Percentiles rank a stretch among this genome's conserved stretches.
Conservation (phyloP, 1,140 invertebrate genomes). For the Hylaeus anthracinus region DNA sequence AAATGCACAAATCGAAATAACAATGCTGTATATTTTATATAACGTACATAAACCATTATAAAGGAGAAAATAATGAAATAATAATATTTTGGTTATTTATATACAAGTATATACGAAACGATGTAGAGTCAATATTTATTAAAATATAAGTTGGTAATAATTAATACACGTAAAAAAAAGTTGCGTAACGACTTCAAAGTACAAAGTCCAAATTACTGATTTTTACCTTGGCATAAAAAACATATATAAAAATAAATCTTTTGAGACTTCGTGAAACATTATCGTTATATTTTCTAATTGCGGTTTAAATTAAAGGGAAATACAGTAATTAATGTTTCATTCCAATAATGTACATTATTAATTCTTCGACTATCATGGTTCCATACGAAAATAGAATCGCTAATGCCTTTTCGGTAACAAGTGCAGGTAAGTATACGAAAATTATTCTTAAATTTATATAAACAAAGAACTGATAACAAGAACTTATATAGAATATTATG, state of each 20-base stretch:
- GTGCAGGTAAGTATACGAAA: neutral
- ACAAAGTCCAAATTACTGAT: neutral
- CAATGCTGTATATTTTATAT: slow-evolving; percentile 53
- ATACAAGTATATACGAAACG: slow-evolving; percentile 69
- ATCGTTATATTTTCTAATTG: neutral
- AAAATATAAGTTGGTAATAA: slow-evolving; percentile 61
- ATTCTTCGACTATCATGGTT: neutral
- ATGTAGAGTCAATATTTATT: slow-evolving; percentile 61
- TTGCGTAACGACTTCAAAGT: slow-evolving; percentile 11
- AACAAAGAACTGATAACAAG: neutral
- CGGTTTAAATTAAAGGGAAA: neutral
- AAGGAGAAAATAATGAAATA: slow-evolving; percentile 66
- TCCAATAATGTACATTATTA: neutral
- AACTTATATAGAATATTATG: neutral
- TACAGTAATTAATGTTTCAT: neutral
- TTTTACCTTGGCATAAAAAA: neutral
- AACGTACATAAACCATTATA: slow-evolving; percentile 53
- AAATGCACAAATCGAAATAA: slow-evolving; percentile 45
- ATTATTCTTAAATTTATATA: neutral
- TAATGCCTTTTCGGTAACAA: neutral
- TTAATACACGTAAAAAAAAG: slow-evolving; percentile 10
- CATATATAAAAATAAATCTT: slow-evolving; percentile 15
- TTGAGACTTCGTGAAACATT: neutral
- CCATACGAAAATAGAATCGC: neutral
- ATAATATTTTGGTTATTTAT: slow-evolving; percentile 66